These are phyloP conservation scores for Eulemur macaco DNA, from an alignment of 2,113 vertebrate genomes.

Conservation along the genomic window DNA sequence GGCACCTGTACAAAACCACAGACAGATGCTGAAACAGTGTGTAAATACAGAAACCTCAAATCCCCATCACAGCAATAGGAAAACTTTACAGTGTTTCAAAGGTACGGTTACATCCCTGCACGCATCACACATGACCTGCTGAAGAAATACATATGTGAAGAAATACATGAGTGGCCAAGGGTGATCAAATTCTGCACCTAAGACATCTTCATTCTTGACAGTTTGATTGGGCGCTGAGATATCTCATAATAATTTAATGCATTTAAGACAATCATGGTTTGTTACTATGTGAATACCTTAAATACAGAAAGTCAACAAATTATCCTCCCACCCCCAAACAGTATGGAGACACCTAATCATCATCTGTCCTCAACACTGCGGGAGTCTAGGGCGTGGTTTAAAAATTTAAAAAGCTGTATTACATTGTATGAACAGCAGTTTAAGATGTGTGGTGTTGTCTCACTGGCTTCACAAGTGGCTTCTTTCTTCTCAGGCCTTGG, in stretches of 20 bases:
- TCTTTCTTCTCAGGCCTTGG: constrained; percentile 63
- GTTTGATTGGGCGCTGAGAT: constrained; percentile 44
- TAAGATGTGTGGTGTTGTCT: constrained; percentile 49
- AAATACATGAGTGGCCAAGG: not conserved
- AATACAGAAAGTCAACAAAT: not conserved
- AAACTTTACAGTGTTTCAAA: constrained; percentile 68
- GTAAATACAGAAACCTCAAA: constrained; percentile 77
- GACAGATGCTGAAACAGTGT: constrained; percentile 80
- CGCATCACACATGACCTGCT: fast-evolving
- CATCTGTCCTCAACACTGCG: not conserved
- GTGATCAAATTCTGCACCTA: not conserved
- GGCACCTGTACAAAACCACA: constrained; percentile 96
- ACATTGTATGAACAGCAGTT: not conserved
- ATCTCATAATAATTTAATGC: not conserved
- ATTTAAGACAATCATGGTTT: not conserved
- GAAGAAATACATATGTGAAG: not conserved
- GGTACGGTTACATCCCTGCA: constrained; percentile 50
- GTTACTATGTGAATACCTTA: not conserved
- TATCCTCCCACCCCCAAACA: not conserved
- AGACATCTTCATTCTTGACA: not conserved
- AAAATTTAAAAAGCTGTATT: not conserved
- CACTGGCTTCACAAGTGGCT: constrained; percentile 49
- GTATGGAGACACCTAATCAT: not conserved
- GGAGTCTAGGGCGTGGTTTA: constrained; percentile 35
- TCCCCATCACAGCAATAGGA: constrained; percentile 77